phyloP scores from a whole-genome alignment of 2,888 invertebrate species.

The Lasius fuliginosus region DNA sequence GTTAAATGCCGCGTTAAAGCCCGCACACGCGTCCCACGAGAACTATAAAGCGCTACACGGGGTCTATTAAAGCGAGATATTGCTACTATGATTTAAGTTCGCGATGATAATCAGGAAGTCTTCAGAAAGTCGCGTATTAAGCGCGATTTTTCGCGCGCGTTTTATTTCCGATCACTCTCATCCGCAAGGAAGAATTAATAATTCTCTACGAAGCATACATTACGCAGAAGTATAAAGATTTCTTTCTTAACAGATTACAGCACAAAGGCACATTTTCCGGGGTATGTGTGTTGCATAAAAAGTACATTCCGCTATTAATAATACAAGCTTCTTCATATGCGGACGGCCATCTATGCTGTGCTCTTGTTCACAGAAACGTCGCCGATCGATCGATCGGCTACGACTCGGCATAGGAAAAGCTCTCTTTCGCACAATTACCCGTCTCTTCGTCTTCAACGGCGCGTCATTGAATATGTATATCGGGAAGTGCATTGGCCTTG shows the following conservation, averaged over 20 bases:
- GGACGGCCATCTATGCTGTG: neutral
- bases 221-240: neutral
- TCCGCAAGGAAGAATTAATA: neutral
- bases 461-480: slow-evolving; percentile 82
- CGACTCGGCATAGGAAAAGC: slow-evolving; percentile 51
- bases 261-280: neutral
- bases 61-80: slow-evolving; percentile 45
- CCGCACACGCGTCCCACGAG: slow-evolving; percentile 18
- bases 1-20: slow-evolving; percentile 49
- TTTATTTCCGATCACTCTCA: neutral
- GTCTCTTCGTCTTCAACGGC: slow-evolving; percentile 50
- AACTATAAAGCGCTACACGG: slow-evolving; percentile 19
- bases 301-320: neutral
- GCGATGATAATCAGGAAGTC: neutral
- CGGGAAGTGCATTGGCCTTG: slow-evolving; percentile 84
- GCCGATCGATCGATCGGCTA: slow-evolving; percentile 52
- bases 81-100: slow-evolving; percentile 15
- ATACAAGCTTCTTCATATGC: neutral
- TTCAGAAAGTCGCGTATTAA: neutral
- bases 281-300: neutral
- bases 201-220: neutral
- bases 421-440: slow-evolving; percentile 66
- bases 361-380: neutral
- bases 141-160: neutral
- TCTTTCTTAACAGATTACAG: neutral